These are phyloP conservation scores for Dendroctonus ponderosae DNA, from an alignment of 1,140 invertebrate genomes.

Conservation along the genomic window DNA sequence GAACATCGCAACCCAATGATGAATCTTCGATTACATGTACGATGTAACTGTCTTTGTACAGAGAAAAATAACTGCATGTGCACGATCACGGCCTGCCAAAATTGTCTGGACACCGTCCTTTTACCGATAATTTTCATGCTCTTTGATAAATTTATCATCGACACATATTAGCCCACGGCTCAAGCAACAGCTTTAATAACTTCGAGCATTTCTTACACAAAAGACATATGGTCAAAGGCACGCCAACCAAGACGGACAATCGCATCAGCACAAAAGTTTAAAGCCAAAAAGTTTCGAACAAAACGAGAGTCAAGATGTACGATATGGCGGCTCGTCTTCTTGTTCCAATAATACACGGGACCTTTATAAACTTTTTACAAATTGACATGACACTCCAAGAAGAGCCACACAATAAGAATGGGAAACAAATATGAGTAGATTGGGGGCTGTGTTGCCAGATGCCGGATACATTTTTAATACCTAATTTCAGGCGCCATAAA, in stretches of 20 bases:
- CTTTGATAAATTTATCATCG: slow-evolving; percentile 2
- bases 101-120: background rate
- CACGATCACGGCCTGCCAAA: no score
- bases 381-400: slow-evolving; percentile 23
- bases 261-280: slow-evolving; percentile 16
- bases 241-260: slow-evolving; percentile 8
- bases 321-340: slow-evolving; percentile 25
- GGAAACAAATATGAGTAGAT: slow-evolving; percentile 14
- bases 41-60: no score
- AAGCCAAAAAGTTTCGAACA: slow-evolving; percentile 23
- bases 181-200: slow-evolving; percentile 6
- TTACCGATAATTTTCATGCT: slow-evolving; percentile 11
- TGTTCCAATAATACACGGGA: slow-evolving; percentile 21
- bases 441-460: slow-evolving; percentile 7
- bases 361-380: slow-evolving; percentile 27
- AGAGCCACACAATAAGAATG: slow-evolving; percentile 15
- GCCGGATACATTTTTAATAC: no score
- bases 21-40: no score
- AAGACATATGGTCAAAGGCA: slow-evolving; percentile 17
- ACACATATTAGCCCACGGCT: background rate
- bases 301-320: slow-evolving; percentile 18
- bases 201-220: slow-evolving; percentile 2
- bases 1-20: no score
- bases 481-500: no score
- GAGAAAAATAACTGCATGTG: no score